Evolutionary conservation across 23 tunicate genomes (phyloP), one percentile per base, ranked within the genome.

Genomic region (Styela plicata): DNA sequence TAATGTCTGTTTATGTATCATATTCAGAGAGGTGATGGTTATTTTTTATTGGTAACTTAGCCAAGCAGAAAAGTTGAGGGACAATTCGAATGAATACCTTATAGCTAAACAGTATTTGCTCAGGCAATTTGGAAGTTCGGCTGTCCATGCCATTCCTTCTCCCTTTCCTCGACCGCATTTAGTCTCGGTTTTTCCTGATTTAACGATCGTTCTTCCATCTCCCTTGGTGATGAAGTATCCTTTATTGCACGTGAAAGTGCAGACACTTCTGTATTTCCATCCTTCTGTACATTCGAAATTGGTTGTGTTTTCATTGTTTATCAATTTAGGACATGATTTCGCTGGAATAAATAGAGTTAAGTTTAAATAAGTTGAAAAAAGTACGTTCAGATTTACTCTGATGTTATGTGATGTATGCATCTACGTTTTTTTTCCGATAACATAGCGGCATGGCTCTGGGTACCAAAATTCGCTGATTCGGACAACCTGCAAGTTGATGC

Each of bases 281-380:
- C 78, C 78, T 19, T 73, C 57, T 18, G 78, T 73, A 73, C 78
- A 73, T 33, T 73, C 18, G 78, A n/a, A 31, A 31, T 73, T 35
- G 19, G 78, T 73, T 27, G 31, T 67, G 44, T 33, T 73, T 19
- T 18, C 16, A 31, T 73, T 35, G 52, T 27, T 73, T 31, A 73
- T 35, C 78, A 73, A 73, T 33, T 27, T 31, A 31, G 78, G 63
- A 31, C 78, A 73, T 17, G 78, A 73, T 35, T 73, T 73, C 27
- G 78, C 78, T 73, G 44, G 17, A 66, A 28, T 19, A 21, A 61
- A 61, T 19, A 61, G 19, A 61, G n/a, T n/a, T n/a, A n/a, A n/a
- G n/a, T n/a, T n/a, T n/a, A n/a, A n/a, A n/a, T n/a, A n/a, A n/a
- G n/a, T n/a, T n/a, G n/a, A n/a, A n/a, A n/a, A n/a, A n/a, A n/a